Evolutionary conservation across 2,113 vertebrate genomes (phyloP), one percentile per base, ranked within the genome.

Genomic region (Rhizomys pruinosus): DNA sequence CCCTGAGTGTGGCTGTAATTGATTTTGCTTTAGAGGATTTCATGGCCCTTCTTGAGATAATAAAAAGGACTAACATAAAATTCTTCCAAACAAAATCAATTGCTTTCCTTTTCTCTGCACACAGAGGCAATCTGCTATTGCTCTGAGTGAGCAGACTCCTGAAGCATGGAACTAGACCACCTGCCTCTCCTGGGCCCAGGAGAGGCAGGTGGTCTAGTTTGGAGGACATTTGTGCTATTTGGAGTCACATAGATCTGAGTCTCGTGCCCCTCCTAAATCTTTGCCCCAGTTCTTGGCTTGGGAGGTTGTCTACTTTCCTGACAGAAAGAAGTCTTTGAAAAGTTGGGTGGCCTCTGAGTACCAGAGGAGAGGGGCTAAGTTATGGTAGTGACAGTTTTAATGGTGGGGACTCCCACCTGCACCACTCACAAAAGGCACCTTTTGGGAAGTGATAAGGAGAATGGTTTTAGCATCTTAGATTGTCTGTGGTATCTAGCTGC

Each of bases 21-120:
- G 95, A 96, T 97, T 97, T 95, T 89, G 78, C 82, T 96, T 96
- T 92, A 92, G 93, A 91, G 76, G 64, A 92, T 96, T 94, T 94
- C 93, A 86, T 80, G 89, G 94, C 86, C 94, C 91, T 96, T 93
- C 91, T 91, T 90, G 82, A 97, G 95, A 96, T 93, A 93, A 96
- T 96, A 96, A 94, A 97, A 94, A 93, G 79, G 91, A 94, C 96
- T 66, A 94, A 95, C 89, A 86, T 82, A 92, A 96, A 96, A 89
- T 95, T 95, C 93, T 92, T 77, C 96, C 94, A 89, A 95, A 93
- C 94, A 96, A 96, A 95, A 94, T 96, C 95, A 97, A 89, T 93
- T 93, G 73, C 66, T 92, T 90, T 94, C 29, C 34, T 91, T 22
- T 19, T 23, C 69, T 72, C 42, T 63, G 86, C 89, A 32, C 20